Evolutionary conservation across 2,888 invertebrate species (phyloP).

Genomic region (Acleris laterana): DNA sequence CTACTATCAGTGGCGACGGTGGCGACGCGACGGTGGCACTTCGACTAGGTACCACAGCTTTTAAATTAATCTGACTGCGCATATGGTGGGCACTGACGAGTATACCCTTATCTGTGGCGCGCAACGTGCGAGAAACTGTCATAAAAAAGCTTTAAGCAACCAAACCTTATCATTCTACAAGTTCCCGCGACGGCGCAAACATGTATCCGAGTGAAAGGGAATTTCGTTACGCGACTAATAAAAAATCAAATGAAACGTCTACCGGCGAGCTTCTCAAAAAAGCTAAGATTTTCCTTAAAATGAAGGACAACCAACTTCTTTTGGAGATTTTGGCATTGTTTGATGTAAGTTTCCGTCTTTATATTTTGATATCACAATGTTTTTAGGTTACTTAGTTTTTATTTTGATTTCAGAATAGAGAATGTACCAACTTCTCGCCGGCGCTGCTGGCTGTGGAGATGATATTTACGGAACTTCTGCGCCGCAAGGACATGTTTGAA

Average conservation of each 20-base stretch:
- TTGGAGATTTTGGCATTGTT: slow-evolving; percentile 89
- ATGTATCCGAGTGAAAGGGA: no score
- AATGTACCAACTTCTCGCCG: slow-evolving; percentile 79
- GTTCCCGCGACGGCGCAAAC: no score
- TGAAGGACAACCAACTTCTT: slow-evolving; percentile 86
- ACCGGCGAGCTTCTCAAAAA: slow-evolving; percentile 84
- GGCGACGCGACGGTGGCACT: no score
- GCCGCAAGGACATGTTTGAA: slow-evolving; percentile 86
- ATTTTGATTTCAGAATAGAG: slow-evolving; percentile 63
- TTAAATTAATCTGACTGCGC: no score
- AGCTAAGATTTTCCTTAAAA: slow-evolving; percentile 88
- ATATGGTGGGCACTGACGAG: no score
- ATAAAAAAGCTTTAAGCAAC: no score
- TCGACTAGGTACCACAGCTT: no score
- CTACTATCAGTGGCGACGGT: no score
- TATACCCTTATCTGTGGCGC: no score
- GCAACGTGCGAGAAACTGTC: no score
- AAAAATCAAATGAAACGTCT: slow-evolving; percentile 68
- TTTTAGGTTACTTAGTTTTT: slow-evolving; percentile 45
- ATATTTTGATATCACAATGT: slow-evolving; percentile 31
- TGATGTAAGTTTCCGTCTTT: slow-evolving; percentile 75
- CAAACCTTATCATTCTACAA: no score
- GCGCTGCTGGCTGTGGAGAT: slow-evolving; percentile 88
- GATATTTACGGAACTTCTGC: slow-evolving; percentile 88
- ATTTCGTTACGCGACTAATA: no score